Evolutionary conservation across 2,797 vertebrate species (phyloP), one percentile per base, ranked within the genome.

Genomic region (Mionectes olivaceus): DNA sequence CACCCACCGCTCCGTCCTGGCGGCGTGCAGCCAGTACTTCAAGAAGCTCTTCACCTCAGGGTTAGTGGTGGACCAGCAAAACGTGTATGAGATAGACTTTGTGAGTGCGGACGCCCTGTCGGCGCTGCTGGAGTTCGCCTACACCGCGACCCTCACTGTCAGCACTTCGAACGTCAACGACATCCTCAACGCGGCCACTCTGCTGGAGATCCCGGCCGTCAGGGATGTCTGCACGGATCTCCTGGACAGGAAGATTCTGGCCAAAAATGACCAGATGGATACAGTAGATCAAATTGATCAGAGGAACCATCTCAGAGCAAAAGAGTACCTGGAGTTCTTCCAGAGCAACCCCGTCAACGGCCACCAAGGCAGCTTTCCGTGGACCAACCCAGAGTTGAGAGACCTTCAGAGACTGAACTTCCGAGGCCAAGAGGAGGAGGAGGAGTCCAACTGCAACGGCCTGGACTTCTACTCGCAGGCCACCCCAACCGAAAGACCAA

Each of bases 1-100:
- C 64, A 99, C 99, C n/a, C 99, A 99, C 97, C 99, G 99, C 96
- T 99, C 99, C 4, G 99, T 99, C 97, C 98, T 99, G 97, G 99
- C 99, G 0, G 99, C 99, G 39, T 99, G 99, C 98, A 99, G 99
- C 97, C 98, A 99, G 94, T 99, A 99, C 98, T 99, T 99, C 97
- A 99, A 99, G 98, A 99, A 99, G 98, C 98, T 99, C 89, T 99
- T 99, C 98, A 99, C 99, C 80, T 99, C 99, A 35, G 99, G 99
- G 56, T 98, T 98, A 21, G 98, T 98, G 55, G 99, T 99, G 37
- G 99, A 99, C 98, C 99, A 99, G 96, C 99, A 99, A 97, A 99
- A 99, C 91, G 97, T 99, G 97, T 99, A 99, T 93, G 98, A 98
- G 97, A 98, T 99, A 75, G 99, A 99, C 98, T 99, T 99, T 91